Conservation (phyloP, 92 coral and sea anemone species). For the Umimayanthus chanpuru region DNA sequence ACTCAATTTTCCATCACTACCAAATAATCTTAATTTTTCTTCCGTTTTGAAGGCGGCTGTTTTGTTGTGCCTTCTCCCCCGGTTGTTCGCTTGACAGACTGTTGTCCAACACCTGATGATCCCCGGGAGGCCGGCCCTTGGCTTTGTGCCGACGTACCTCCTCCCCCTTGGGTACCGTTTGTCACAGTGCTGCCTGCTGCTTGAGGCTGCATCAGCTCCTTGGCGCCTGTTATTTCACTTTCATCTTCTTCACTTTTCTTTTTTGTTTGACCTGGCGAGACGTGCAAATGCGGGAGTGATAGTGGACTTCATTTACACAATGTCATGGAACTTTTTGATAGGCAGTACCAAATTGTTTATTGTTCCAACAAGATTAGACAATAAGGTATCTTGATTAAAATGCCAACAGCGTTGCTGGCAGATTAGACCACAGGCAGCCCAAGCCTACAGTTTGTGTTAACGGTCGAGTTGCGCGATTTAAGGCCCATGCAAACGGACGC, state of each 20-base stretch:
- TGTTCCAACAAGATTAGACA: no score
- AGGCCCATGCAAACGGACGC: no score
- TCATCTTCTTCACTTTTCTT: slow-evolving; percentile 49
- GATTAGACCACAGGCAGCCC: no score
- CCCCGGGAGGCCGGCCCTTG: slow-evolving; percentile 36
- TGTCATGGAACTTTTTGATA: background rate
- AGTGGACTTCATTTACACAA: no score
- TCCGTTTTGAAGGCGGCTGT: slow-evolving; percentile 65
- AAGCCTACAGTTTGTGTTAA: no score
- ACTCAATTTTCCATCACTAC: background rate
- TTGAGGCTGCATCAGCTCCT: slow-evolving; percentile 46
- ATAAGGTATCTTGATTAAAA: no score
- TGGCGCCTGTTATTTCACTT: slow-evolving; percentile 40
- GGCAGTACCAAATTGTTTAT: no score
- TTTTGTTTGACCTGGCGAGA: slow-evolving; percentile 49
- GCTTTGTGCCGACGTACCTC: slow-evolving; percentile 12
- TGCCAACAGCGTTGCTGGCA: no score
- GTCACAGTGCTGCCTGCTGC: slow-evolving; percentile 43
- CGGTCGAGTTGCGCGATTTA: no score
- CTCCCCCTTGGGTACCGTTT: slow-evolving; percentile 46
- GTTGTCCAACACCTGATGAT: slow-evolving; percentile 40
- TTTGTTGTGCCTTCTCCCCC: slow-evolving; percentile 46
- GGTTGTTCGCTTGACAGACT: slow-evolving; percentile 49
- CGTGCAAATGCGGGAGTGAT: background rate
- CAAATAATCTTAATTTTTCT: slow-evolving; percentile 36